These are phyloP conservation scores for Saimiri boliviensis DNA, from an alignment of 2,113 vertebrate genomes.

Conservation along the genomic window DNA sequence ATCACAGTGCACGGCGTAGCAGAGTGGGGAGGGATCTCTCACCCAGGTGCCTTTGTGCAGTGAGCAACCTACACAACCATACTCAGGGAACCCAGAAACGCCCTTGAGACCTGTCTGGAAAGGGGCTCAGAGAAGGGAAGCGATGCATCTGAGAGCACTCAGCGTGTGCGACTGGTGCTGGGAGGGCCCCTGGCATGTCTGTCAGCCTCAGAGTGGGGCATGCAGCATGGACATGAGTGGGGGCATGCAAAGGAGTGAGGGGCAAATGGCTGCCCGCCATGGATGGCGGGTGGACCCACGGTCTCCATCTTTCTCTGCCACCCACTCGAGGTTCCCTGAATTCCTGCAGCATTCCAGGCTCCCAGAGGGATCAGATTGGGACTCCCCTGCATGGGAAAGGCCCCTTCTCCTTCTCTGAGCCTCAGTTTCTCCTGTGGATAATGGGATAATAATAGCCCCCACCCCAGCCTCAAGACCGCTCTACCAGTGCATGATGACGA, in stretches of 20 bases:
- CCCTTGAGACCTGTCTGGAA: background rate
- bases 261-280: background rate
- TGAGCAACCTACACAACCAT: background rate
- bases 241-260: background rate
- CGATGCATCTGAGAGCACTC: rapidly evolving
- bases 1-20: too few species aligned
- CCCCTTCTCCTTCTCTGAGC: background rate
- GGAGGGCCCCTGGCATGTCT: background rate
- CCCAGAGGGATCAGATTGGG: background rate
- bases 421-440: background rate
- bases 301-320: background rate
- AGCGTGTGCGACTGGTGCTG: background rate
- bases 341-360: background rate
- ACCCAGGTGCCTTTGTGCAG: background rate
- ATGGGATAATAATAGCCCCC: background rate
- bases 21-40: background rate
- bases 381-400: background rate
- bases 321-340: background rate
- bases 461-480: background rate
- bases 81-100: background rate
- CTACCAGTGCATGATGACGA: background rate
- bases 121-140: background rate
- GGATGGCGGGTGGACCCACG: rapidly evolving
- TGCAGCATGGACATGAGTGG: background rate
- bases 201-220: background rate